Base-by-base conservation (phyloP, 2,888 invertebrate species). In the Orgyia antiqua region DNA sequence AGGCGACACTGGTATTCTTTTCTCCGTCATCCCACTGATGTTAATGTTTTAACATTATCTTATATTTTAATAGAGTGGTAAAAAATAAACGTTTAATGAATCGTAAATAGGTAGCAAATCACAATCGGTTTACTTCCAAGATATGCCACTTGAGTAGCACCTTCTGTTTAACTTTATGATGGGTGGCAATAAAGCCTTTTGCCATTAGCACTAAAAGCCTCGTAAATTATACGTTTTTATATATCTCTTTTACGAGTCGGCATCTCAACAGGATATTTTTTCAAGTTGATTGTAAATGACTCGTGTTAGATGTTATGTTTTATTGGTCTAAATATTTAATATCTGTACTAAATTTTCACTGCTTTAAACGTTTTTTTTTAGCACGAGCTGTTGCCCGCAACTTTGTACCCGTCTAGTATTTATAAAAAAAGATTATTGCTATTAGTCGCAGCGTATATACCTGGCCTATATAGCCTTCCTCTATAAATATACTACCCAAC, bases 151-250 rank as follows among this genome's bases (percentile, higher is more conserved):
- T 51, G 34, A 51, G 55, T 45, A 52, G 47, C 53, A 55, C 54
- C 58, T 51, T 46, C 52, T 51, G 51, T 57, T 60, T 60, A 61
- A 57, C 51, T 62, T 65, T 64, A 62, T 64, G 64, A 66, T 61
- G 53, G 67, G 48, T 48, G 45, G 61, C 62, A 68, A 61, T 70
- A 72, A 72, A 71, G 59, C 53, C 61, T 56, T 58, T 51, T 45
- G 48, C 71, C 67, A 72, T 72, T 70, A 72, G 65, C 58, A 65
- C 63, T 65, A 59, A 70, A 62, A 68, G 70, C 60, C 53, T 68
- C 72, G 64, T 72, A 72, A 72, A 70, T 72, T 71, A 72, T 59
- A 57, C 50, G 56, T 52, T 61, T n/a, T 68, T 71, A 71, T 71
- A 66, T 68, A 46, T 59, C 50, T 57, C 34, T 45, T 58, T 58